phyloP scores from a whole-genome alignment of 2,888 invertebrate genomes.

The Cosmorhoe ocellata region DNA sequence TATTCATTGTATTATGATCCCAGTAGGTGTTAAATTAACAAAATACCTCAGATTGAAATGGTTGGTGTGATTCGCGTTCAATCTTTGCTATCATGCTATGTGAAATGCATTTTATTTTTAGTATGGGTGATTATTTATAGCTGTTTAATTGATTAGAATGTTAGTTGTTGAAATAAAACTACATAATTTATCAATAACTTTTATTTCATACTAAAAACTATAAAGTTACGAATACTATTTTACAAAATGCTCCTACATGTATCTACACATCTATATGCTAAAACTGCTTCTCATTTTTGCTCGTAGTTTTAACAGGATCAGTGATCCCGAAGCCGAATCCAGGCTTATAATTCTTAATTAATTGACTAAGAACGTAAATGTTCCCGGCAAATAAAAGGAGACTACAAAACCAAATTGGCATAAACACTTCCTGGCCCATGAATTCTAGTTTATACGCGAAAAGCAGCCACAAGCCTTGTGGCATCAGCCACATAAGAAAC shows the following conservation, averaged over 20 bases:
- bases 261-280: constrained; percentile 11
- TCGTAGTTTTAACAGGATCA: constrained; percentile 8
- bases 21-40: constrained; percentile 21
- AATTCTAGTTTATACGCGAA: constrained; percentile 97
- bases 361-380: constrained; percentile 84
- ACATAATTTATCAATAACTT: constrained; percentile 35
- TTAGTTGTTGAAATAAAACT: constrained; percentile 65
- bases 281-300: constrained; percentile 8
- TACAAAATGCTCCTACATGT: not conserved
- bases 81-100: constrained; percentile 12
- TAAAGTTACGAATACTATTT: not conserved
- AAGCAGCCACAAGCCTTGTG: constrained; percentile 93
- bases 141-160: constrained; percentile 45
- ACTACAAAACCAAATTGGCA: constrained; percentile 92
- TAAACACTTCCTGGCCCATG: constrained; percentile 90
- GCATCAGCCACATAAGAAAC: constrained; percentile 83
- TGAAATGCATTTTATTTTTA: constrained; percentile 51
- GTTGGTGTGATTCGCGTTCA: constrained; percentile 15
- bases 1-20: constrained; percentile 36
- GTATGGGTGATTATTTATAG: constrained; percentile 50
- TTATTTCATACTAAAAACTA: constrained; percentile 21
- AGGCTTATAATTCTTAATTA: constrained; percentile 72
- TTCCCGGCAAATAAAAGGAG: constrained; percentile 93
- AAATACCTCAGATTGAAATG: constrained; percentile 25
- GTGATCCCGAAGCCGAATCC: constrained; percentile 58